Base-by-base conservation (phyloP, 2,797 vertebrate species). In the Chaenodraco wilsoni region DNA sequence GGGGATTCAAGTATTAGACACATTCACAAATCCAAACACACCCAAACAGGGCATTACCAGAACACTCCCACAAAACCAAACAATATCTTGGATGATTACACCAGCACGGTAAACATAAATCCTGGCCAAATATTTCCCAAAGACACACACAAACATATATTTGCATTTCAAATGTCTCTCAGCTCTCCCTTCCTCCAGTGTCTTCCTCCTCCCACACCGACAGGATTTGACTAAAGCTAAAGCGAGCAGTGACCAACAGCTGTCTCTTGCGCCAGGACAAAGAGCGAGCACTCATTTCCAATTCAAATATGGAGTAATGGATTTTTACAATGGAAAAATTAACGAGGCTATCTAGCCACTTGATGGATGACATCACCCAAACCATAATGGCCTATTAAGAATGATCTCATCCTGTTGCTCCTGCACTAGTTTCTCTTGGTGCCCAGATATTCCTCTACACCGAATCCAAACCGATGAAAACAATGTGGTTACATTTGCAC, bases 121-220 rank as follows among this genome's bases (percentile, higher is more conserved):
- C 54, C 46, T 46, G 40, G 50, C 12, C 9, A 41, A 31, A 43
- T 51, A 60, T 65, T 66, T 67, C 16, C 21, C 11, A 33, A n/a
- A 17, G 43, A 69, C 2, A 45, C 60, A 45, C 50, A 33, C 2
- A 1, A 37, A 21, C 44, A 68, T 66, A 82, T 65, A 90, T 89
- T 88, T 88, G 82, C 72, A 84, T 89, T 83, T 83, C 69, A 86
- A 81, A 89, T 82, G 46, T 62, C 52, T 78, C 76, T 50, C 6
- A 1, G 66, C 19, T 58, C 41, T 75, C 37, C 19, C 50, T 45
- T 73, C 52, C 57, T 65, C 46, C 7, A 5, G 31, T 48, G 52
- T 67, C 65, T 46, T 27, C 23, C 48, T 48, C 58, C 19, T 59
- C n/a, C 19, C 1, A 13, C 57, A 69, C 52, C 45, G 48, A 57